Evolutionary conservation across 2,113 vertebrate genomes (phyloP).

Genomic region (Sapajus apella): DNA sequence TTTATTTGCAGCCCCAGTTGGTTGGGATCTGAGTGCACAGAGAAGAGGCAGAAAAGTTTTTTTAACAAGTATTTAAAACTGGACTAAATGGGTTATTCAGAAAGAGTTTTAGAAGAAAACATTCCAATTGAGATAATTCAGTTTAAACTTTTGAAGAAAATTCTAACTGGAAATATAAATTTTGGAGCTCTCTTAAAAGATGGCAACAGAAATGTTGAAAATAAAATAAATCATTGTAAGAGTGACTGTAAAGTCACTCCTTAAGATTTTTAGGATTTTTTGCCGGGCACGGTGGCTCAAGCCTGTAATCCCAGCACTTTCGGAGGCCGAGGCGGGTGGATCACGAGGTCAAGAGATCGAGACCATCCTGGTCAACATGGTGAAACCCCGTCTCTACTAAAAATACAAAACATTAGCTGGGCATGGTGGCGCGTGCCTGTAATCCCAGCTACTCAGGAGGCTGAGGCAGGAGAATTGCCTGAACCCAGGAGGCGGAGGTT

Average conservation of each 20-base stretch:
- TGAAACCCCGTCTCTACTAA: no score
- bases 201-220: background rate
- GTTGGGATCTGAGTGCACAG: background rate
- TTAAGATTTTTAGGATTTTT: background rate
- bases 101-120: background rate
- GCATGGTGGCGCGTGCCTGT: no score
- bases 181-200: background rate
- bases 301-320: no score
- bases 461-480: no score
- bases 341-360: no score
- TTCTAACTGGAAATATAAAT: background rate
- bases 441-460: no score
- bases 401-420: no score
- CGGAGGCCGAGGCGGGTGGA: no score
- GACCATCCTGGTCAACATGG: no score
- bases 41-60: background rate
- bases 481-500: no score
- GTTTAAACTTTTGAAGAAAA: constrained; percentile 7
- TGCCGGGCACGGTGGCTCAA: no score
- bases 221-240: background rate
- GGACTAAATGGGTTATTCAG: background rate
- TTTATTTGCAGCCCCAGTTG: background rate
- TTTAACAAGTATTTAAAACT: background rate
- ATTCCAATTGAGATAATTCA: background rate
- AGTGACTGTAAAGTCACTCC: background rate